Base-by-base conservation (phyloP, 2,113 vertebrate genomes). In the Ammodytes dubius region DNA sequence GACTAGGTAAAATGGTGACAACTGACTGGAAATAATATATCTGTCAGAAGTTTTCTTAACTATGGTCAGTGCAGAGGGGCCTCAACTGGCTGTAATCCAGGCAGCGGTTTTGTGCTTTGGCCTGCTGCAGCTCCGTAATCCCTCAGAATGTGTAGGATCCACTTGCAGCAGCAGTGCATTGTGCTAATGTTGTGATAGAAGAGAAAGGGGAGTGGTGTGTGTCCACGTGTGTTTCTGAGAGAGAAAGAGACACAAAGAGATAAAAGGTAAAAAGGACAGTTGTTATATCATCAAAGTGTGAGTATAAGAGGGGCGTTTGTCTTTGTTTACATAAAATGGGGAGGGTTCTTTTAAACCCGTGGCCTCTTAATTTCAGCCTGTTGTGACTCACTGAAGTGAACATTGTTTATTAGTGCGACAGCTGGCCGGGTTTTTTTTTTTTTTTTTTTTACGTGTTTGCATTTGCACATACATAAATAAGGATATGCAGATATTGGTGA, bases 41-140 rank as follows among this genome's bases (percentile, higher is more conserved):
- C 35, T 49, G 5, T 70, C 53, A 46, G 61, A 76, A 49, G 67
- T 77, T 79, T 77, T 80, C 58, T 8, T 7, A n/a, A 11, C 45
- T 40, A 35, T 7, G 10, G 0, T 63, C 54, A 6, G 40, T 43
- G 60, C 42, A 53, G 43, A 79, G 65, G 70, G 58, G 69, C 79
- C 52, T 43, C 50, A 82, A 79, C 81, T 49, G 37, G 0, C 52
- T 27, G 0, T 91, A 87, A 91, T 93, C 93, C 82, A 19, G 66
- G 59, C 78, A 72, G 82, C 15, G 71, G 73, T 88, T 83, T 7
- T 40, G 81, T 59, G 85, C 49, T 89, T 90, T 61, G 81, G 82
- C 93, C 27, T 96, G 87, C 95, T 95, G 91, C 95, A 95, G 88
- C 95, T 95, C 42, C 11, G 5, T 87, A 96, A 90, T 98, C 97